Base-by-base conservation (phyloP, 1,140 invertebrate species). In the Thalassaphorura encarpata region DNA sequence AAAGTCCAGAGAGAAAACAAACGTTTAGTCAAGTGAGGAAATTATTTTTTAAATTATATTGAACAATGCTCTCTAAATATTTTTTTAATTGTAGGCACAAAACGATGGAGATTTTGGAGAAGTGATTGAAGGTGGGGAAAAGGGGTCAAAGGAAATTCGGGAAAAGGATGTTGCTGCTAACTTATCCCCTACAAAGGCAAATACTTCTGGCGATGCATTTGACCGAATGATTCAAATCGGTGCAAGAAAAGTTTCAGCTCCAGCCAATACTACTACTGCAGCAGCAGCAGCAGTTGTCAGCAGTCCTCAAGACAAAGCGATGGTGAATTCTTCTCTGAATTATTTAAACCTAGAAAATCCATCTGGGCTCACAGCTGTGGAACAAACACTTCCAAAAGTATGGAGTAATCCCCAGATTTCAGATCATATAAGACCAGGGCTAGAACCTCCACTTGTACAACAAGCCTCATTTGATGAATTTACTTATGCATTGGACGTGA, bases 391-490 rank as follows among this genome's bases (percentile, higher is more conserved):
- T 61, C 84, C 84, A 0, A 73, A 82, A 57, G 82, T 83, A 57
- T 87, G 84, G 84, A 87, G 84, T 31, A 75, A 83, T 61, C 85
- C 85, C 16, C 69, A 74, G 58, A 65, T 76, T 26, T 71, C 70
- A 11, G 62, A 69, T 55, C 73, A 73, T 60, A 75, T 77, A 40
- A 78, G 77, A 64, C 67, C 70, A 27, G 67, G 71, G 47, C 62
- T 78, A 45, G 73, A 73, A 56, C 73, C 75, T 41, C 76, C 76
- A 8, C 62, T 72, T n/a, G 58, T 89, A 24, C 87, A 89, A 69
- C 85, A 89, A 72, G 87, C 86, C 21, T 82, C 85, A 13, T 87
- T 91, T 70, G 87, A 89, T 68, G 83, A 89, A 69, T 77, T 81
- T 58, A 73, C 85, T 0, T 91, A 87, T 71, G 77, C 83, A 54